Evolutionary conservation across 2,797 vertebrate genomes (phyloP), one percentile per base, ranked within the genome.

Genomic region (Neosilurus hyrtlii): DNA sequence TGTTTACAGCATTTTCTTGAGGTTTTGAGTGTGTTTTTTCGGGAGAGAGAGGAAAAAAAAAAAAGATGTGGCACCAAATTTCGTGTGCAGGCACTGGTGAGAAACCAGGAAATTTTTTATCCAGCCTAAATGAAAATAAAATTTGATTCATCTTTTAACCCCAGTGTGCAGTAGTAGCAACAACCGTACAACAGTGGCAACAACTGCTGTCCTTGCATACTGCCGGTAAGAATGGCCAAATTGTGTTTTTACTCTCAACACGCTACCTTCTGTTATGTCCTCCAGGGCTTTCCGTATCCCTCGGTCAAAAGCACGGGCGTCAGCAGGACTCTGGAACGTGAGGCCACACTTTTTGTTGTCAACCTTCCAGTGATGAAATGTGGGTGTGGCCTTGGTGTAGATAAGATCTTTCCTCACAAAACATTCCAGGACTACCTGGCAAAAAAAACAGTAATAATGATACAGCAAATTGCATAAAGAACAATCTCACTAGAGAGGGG

Each of bases 331-430:
- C 91, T 98, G 97, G 90, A 99, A 99, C 88, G 97, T 97, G 73
- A 99, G 94, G 84, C 98, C 98, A 10, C 97, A 99, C 91, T 95
- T 96, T 87, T 94, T 95, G 91, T 98, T 96, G 91, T 99, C 97
- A 70, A 99, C 97, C 91, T 96, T 98, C 98, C 98, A 99, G 61
- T 99, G 98, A 92, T 99, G 98, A 93, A 99, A 99, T 12, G 96
- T 99, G 86, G 98, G 98, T 14, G 97, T 99, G 56, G 97, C 97
- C 93, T 97, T 97, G 52, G 96, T 99, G 93, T 99, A 99, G 75
- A 99, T 95, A 87, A 99, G 93, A 91, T 99, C 96, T 92, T 99
- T 99, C 94, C 96, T 96, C 88, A 99, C 93, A 35, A 96, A 97
- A 92, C 97, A 99, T 88, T 99, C 97, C 93, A 99, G 91, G 84